Percentiles rank a stretch among this genome's conserved stretches.
These are phyloP conservation scores for Falco berigora DNA, from an alignment of 2,797 vertebrate genomes.

Conservation along the genomic window DNA sequence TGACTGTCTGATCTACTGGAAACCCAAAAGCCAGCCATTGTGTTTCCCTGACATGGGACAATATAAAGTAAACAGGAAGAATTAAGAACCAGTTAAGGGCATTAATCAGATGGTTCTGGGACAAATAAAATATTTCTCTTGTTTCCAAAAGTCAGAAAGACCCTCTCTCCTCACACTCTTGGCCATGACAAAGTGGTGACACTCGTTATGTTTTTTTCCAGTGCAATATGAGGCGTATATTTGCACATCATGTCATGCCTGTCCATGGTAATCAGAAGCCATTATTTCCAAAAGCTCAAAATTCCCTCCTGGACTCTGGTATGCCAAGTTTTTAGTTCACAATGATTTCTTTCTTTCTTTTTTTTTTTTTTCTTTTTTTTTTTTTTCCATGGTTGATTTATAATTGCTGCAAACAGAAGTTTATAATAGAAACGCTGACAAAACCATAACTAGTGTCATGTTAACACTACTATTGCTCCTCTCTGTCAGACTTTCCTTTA, in stretches of 20 bases:
- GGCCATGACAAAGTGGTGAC: constrained; percentile 7
- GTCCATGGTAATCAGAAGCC: constrained; percentile 55
- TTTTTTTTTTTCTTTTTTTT: background rate
- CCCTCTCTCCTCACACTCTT: background rate
- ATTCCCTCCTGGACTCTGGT: constrained; percentile 46
- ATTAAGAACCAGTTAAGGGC: background rate
- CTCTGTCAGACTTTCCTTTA: background rate
- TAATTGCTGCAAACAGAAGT: constrained; percentile 39
- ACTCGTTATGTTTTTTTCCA: background rate
- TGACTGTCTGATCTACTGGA: background rate
- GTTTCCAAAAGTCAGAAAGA: background rate
- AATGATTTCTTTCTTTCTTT: background rate
- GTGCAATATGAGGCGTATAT: background rate
- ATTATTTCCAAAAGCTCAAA: constrained; percentile 56
- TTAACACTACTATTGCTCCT: background rate
- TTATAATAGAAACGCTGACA: constrained; percentile 43
- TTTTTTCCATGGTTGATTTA: background rate
- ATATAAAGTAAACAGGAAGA: background rate
- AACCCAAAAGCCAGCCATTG: background rate
- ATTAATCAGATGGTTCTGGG: background rate
- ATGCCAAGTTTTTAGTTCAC: constrained; percentile 49
- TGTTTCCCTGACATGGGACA: background rate
- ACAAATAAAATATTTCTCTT: background rate
- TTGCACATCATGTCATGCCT: constrained; percentile 57
- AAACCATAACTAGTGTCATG: background rate